These are phyloP conservation scores for Clitarchus hookeri DNA, from an alignment of 2,888 invertebrate species.

Conservation along the genomic window DNA sequence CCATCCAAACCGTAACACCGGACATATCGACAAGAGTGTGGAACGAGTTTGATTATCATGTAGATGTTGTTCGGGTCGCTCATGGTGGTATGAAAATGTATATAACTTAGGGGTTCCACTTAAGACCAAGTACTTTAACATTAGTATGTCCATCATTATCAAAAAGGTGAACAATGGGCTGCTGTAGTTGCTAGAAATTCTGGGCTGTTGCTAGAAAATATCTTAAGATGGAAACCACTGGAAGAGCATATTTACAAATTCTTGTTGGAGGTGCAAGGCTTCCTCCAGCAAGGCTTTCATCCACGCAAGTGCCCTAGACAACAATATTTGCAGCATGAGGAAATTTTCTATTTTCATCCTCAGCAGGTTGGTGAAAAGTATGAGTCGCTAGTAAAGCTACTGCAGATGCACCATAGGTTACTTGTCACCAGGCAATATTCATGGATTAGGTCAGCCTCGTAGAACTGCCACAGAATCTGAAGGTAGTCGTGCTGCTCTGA, in stretches of 20 bases:
- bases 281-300: background rate
- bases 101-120: background rate
- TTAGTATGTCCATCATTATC: background rate
- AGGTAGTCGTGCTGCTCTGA: background rate
- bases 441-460: background rate
- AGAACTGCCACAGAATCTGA: background rate
- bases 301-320: background rate
- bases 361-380: background rate
- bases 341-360: background rate
- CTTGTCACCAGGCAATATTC: background rate
- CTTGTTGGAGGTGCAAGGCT: background rate
- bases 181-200: background rate
- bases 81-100: background rate
- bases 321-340: background rate
- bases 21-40: too few species aligned
- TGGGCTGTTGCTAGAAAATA: background rate
- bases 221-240: background rate
- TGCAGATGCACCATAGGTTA: background rate
- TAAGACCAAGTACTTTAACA: background rate
- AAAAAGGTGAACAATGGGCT: background rate
- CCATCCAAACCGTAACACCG: too few species aligned
- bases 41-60: too few species aligned
- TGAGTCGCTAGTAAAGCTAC: background rate
- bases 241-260: background rate
- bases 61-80: too few species aligned